A percentile compares a stretch with the other conserved stretches of the same genome.
These are phyloP conservation scores for Anoplophora glabripennis DNA, from an alignment of 1,140 invertebrate genomes.

Conservation along the genomic window DNA sequence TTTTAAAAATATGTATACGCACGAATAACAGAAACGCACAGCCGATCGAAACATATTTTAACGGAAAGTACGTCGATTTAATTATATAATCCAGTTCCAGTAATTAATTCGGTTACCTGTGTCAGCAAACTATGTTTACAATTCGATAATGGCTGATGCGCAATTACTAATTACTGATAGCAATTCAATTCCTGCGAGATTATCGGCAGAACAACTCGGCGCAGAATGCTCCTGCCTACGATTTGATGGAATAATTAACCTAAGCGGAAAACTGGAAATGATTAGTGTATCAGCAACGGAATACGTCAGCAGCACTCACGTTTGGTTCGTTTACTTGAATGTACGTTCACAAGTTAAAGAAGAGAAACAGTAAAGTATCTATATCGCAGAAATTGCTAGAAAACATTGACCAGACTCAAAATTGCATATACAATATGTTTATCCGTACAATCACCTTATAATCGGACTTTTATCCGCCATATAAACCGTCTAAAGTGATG, in stretches of 20 bases:
- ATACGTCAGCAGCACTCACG: not conserved
- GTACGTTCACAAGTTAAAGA: too few relatives aligned
- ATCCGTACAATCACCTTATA: too few relatives aligned
- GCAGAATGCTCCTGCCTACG: slow-evolving; percentile 14
- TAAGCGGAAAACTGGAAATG: not conserved
- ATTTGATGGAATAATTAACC: slow-evolving; percentile 16
- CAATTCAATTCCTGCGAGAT: slow-evolving; percentile 9
- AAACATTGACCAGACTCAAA: too few relatives aligned
- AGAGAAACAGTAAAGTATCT: too few relatives aligned
- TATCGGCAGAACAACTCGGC: not conserved
- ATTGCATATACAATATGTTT: too few relatives aligned
- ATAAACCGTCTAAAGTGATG: too few relatives aligned
- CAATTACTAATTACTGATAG: slow-evolving; percentile 16
- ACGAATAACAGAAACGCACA: not conserved
- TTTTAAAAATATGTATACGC: too few relatives aligned
- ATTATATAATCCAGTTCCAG: not conserved
- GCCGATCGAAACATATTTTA: not conserved
- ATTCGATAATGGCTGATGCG: slow-evolving; percentile 19
- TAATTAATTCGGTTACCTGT: slow-evolving; percentile 15
- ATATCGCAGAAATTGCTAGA: too few relatives aligned
- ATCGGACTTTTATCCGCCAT: too few relatives aligned
- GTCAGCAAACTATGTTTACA: slow-evolving; percentile 23
- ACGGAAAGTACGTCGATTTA: slow-evolving; percentile 4
- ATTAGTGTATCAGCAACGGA: not conserved
- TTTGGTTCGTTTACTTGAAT: not conserved